Evolutionary conservation across 2,888 invertebrate genomes (phyloP).

Genomic region (Caenorhabditis sp.): DNA sequence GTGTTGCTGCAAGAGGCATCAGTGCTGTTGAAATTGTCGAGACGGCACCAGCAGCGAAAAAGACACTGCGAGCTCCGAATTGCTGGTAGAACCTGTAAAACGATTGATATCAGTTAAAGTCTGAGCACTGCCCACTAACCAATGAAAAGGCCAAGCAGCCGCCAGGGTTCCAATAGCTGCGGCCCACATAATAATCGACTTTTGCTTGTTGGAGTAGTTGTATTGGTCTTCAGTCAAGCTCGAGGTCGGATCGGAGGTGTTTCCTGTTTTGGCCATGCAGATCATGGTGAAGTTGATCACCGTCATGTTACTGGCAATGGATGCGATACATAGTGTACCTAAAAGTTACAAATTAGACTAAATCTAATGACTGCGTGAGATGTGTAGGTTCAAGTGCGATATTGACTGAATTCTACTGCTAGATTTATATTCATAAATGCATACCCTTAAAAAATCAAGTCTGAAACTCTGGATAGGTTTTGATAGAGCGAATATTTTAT

Average conservation of each 20-base stretch:
- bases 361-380: no score
- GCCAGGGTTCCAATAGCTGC: conserved; percentile 70
- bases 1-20: conserved; percentile 65
- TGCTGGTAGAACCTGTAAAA: conserved; percentile 64
- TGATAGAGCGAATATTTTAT: no score
- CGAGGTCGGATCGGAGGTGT: neutral
- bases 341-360: no score
- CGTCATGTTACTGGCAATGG: conserved; percentile 75
- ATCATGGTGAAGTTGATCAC: conserved; percentile 75
- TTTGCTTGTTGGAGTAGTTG: conserved; percentile 61
- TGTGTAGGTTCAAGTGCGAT: no score
- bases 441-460: neutral
- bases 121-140: no score
- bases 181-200: conserved; percentile 70
- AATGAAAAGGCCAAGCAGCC: conserved; percentile 71
- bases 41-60: conserved; percentile 70
- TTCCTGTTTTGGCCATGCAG: conserved; percentile 66
- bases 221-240: neutral
- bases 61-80: conserved; percentile 71
- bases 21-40: conserved; percentile 71
- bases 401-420: no score
- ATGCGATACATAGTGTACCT: conserved; percentile 70
- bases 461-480: no score
- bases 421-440: no score
- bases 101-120: no score